These are phyloP conservation scores for Spatula versicolor DNA, from an alignment of 2,797 vertebrate species.

Conservation along the genomic window DNA sequence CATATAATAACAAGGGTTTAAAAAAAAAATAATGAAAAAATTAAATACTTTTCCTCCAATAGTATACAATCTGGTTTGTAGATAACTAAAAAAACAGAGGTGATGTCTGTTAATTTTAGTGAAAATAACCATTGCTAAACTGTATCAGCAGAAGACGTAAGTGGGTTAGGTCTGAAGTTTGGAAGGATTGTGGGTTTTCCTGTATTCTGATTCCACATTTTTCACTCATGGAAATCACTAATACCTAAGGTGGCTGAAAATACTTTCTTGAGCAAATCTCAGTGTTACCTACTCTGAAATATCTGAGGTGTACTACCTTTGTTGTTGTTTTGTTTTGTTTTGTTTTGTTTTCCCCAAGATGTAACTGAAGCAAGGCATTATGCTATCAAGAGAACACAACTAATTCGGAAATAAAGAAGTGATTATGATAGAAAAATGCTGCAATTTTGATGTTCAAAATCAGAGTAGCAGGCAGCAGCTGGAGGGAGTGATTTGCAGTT, in stretches of 20 bases:
- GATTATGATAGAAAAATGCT: not conserved
- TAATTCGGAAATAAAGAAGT: not conserved
- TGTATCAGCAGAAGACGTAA: not conserved
- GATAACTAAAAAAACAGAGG: not conserved
- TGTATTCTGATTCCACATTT: not conserved
- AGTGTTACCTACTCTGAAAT: not conserved
- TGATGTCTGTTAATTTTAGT: not conserved
- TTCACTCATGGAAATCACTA: not conserved
- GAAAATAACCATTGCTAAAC: not conserved
- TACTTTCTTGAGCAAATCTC: not conserved
- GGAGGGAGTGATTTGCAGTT: not conserved
- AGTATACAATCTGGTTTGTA: not conserved
- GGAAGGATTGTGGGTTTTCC: not conserved
- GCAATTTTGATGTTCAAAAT: not conserved
- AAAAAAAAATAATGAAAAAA: not conserved
- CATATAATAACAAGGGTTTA: not conserved
- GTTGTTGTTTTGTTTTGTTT: not conserved
- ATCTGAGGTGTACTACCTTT: not conserved
- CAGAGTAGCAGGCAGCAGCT: not conserved
- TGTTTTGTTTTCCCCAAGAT: not conserved
- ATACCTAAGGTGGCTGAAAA: not conserved
- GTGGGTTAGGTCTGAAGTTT: not conserved
- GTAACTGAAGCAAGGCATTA: not conserved
- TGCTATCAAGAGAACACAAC: not conserved
- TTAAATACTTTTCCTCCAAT: rapidly evolving